Conservation (phyloP, 2,113 vertebrate genomes). For the Kryptolebias marmoratus region DNA sequence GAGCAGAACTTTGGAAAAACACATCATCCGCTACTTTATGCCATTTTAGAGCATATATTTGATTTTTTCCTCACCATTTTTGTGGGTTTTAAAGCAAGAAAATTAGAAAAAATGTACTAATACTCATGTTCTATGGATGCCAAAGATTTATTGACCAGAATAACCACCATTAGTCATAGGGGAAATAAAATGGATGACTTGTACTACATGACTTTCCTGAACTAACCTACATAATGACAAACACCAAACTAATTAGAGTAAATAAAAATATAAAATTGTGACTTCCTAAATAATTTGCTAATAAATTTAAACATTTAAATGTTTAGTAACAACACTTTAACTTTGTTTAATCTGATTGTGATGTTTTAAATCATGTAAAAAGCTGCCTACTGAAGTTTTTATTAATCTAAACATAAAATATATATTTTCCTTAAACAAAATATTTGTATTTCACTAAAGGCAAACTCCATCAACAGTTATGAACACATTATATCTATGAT, state of each 20-base stretch:
- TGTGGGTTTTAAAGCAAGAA: background rate
- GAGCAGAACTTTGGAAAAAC: too few species aligned
- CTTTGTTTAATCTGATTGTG: background rate
- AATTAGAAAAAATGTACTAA: conserved; percentile 11
- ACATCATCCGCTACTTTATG: background rate
- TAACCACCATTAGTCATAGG: conserved; percentile 2
- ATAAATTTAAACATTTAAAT: too few species aligned
- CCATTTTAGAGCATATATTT: background rate
- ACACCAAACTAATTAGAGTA: background rate
- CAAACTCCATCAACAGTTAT: conserved; percentile 30
- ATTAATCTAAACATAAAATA: background rate
- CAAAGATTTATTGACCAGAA: background rate
- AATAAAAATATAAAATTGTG: background rate
- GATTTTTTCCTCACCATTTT: too few species aligned
- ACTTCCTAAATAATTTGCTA: too few species aligned
- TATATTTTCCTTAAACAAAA: background rate
- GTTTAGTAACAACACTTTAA: too few species aligned
- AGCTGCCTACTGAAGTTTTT: background rate
- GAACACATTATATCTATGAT: conserved; percentile 32
- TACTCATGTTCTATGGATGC: background rate
- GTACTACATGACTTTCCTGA: conserved; percentile 11
- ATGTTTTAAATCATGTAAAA: background rate
- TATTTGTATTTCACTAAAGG: conserved; percentile 17
- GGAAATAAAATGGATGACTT: conserved; percentile 48
- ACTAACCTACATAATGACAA: too few species aligned